phyloP scores from a whole-genome alignment of 2,797 vertebrate species.

The Premnoplex brunnescens region DNA sequence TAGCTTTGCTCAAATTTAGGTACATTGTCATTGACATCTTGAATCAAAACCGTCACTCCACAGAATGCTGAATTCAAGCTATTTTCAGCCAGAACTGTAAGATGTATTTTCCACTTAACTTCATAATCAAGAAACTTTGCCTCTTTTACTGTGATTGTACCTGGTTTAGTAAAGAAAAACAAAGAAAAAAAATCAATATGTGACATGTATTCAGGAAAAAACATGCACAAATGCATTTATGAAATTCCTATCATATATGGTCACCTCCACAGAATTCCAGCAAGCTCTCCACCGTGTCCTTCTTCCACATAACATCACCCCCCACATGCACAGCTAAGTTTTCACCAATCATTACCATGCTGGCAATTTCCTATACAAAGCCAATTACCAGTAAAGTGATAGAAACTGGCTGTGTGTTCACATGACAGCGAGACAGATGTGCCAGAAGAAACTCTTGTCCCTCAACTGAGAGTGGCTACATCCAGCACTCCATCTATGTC shows the following conservation, averaged over 20 bases:
- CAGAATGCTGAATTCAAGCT: conserved; percentile 79
- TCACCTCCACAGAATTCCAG: background rate
- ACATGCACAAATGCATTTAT: background rate
- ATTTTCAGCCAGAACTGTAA: conserved; percentile 85
- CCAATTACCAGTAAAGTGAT: background rate
- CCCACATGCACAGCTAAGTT: background rate
- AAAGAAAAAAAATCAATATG: background rate
- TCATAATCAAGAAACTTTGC: conserved; percentile 87
- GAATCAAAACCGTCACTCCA: conserved; percentile 79
- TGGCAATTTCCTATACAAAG: background rate
- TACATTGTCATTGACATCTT: conserved; percentile 88
- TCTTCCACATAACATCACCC: background rate
- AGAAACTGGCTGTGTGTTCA: background rate
- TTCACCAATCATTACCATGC: background rate
- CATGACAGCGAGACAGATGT: background rate
- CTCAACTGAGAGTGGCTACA: background rate
- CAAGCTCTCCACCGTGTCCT: background rate
- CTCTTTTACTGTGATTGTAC: conserved; percentile 85
- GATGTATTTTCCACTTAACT: conserved; percentile 72
- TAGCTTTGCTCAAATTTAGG: conserved; percentile 82
- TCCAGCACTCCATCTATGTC: background rate
- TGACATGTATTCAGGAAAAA: background rate
- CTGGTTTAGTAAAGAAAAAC: conserved; percentile 68
- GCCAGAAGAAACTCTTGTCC: background rate
- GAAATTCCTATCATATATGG: background rate